These are phyloP conservation scores for Epizoanthus stellaris DNA, from an alignment of 92 coral and sea anemone genomes.

Conservation along the genomic window DNA sequence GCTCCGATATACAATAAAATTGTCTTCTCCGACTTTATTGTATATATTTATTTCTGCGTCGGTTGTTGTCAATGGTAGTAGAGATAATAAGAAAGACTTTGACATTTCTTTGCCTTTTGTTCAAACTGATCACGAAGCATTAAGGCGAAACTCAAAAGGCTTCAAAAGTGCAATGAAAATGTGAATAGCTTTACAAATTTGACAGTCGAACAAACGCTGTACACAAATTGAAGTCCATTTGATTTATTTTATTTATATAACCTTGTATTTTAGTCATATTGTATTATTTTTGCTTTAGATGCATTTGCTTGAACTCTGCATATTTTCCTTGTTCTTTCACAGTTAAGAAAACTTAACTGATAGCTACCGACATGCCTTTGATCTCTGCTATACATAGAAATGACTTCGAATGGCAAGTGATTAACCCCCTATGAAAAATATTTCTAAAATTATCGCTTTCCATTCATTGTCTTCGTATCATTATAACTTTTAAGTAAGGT, in stretches of 20 bases:
- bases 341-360: no score
- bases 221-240: constrained; percentile 31
- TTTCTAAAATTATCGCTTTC: constrained; percentile 9
- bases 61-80: neutral
- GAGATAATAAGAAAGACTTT: neutral
- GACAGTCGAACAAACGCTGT: constrained; percentile 28
- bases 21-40: neutral
- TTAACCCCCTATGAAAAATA: neutral
- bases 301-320: neutral
- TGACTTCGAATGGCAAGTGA: neutral
- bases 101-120: constrained; percentile 17
- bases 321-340: neutral
- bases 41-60: neutral
- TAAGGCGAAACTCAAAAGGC: constrained; percentile 37
- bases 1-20: neutral
- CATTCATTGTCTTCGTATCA: constrained; percentile 19
- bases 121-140: neutral
- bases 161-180: constrained; percentile 55
- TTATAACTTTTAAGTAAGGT: constrained; percentile 37
- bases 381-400: neutral
- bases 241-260: constrained; percentile 8
- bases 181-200: constrained; percentile 48
- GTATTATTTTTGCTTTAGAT: constrained; percentile 1
- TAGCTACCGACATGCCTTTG: no score
- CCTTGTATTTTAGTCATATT: constrained; percentile 2